phyloP scores from a whole-genome alignment of 2,113 vertebrate genomes.

The Pithys albifrons region DNA sequence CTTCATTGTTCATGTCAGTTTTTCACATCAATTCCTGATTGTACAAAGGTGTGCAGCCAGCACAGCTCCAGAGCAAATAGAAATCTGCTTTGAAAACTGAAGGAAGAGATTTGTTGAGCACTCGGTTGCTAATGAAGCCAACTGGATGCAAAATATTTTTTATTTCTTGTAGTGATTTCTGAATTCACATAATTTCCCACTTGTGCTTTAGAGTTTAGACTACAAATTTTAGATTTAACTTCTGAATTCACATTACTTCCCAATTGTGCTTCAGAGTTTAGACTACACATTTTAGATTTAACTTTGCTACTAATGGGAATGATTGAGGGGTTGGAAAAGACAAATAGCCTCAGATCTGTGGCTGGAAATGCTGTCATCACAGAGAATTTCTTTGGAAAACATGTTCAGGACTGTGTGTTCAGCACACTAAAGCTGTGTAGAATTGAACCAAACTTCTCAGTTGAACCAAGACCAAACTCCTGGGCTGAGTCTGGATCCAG shows the following conservation, averaged over 20 bases:
- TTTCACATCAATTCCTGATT: background rate
- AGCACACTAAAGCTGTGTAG: background rate
- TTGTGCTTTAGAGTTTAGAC: background rate
- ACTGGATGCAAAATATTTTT: background rate
- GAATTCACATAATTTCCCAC: background rate
- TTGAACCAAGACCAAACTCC: background rate
- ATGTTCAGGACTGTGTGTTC: background rate
- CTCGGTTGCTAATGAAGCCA: background rate
- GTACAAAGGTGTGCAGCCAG: background rate
- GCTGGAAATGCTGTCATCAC: background rate
- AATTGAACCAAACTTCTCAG: background rate
- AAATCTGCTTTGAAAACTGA: background rate
- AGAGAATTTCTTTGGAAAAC: background rate
- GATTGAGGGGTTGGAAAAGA: background rate
- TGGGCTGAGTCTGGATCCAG: background rate
- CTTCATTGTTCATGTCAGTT: background rate
- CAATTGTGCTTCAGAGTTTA: background rate
- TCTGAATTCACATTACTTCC: background rate
- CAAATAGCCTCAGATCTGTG: background rate
- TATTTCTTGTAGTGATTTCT: background rate
- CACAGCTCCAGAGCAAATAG: background rate
- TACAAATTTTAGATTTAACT: background rate
- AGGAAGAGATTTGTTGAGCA: background rate
- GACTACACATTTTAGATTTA: background rate
- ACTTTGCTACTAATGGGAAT: background rate